Conservation (phyloP, 2,888 invertebrate species). For the Linnaemya tessellans region DNA sequence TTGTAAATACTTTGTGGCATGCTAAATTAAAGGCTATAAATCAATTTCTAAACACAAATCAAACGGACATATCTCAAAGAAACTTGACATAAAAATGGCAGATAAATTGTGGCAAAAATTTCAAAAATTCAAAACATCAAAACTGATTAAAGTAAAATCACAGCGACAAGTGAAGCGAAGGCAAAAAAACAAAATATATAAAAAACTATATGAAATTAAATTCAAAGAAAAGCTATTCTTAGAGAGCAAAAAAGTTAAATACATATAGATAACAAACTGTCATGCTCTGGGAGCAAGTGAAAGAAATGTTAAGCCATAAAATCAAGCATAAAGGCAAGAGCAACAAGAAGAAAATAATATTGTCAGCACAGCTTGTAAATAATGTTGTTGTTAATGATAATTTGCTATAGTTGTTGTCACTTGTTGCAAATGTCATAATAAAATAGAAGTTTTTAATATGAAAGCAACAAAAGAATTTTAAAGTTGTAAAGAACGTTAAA, state of each 20-base stretch:
- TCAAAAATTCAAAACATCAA: slow-evolving; percentile 65
- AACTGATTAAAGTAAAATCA: slow-evolving; percentile 54
- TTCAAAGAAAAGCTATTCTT: slow-evolving; percentile 17
- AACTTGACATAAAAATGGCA: slow-evolving; percentile 66
- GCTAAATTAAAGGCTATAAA: slow-evolving; percentile 69
- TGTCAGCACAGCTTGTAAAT: slow-evolving; percentile 30
- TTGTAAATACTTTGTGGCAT: slow-evolving; percentile 66
- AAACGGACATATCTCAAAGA: slow-evolving; percentile 55
- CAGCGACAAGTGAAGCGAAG: slow-evolving; percentile 31
- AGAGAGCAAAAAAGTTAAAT: neutral
- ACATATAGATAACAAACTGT: neutral
- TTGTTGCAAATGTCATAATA: slow-evolving; percentile 65
- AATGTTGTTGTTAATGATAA: slow-evolving; percentile 59
- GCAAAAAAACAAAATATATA: too few relatives aligned
- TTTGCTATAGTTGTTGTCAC: slow-evolving; percentile 65
- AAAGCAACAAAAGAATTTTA: slow-evolving; percentile 33
- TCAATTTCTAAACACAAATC: slow-evolving; percentile 69
- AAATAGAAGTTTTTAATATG: slow-evolving; percentile 14
- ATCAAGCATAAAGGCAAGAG: slow-evolving; percentile 2
- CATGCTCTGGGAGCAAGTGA: neutral
- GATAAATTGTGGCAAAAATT: slow-evolving; percentile 69
- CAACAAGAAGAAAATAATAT: neutral
- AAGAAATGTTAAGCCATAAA: slow-evolving; percentile 10
- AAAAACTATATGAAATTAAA: neutral
- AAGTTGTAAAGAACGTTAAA: slow-evolving; percentile 15